A percentile compares a stretch with the other conserved stretches of the same genome.
These are phyloP conservation scores for Gymnorhina tibicen DNA, from an alignment of 2,113 vertebrate species.

Conservation along the genomic window DNA sequence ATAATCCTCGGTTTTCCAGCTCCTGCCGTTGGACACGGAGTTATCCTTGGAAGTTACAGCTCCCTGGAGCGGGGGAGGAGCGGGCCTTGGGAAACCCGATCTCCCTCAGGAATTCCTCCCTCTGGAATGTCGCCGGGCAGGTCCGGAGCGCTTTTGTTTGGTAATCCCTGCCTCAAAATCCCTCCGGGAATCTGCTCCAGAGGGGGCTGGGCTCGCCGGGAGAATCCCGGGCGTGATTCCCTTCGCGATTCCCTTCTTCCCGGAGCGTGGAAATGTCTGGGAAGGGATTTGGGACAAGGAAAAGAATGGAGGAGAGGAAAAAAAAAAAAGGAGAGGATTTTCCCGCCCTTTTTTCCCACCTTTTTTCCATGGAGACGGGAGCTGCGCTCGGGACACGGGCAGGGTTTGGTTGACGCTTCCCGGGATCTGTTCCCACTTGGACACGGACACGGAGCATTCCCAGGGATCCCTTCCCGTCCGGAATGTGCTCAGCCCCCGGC, in stretches of 20 bases:
- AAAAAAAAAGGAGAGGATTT: not conserved
- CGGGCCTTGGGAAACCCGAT: not conserved
- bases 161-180: not conserved
- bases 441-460: not conserved
- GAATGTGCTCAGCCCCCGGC: accelerated
- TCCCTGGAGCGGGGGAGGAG: not conserved
- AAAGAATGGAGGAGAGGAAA: not conserved
- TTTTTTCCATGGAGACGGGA: not conserved
- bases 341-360: not conserved
- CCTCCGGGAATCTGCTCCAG: not conserved
- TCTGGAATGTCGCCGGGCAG: not conserved
- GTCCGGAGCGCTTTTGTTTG: not conserved
- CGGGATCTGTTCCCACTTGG: not conserved
- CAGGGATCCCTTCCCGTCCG: not conserved
- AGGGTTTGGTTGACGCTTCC: accelerated
- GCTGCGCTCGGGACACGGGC: not conserved
- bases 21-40: not conserved
- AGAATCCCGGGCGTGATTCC: not conserved
- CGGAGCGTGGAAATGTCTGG: accelerated
- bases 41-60: not conserved
- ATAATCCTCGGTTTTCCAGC: not conserved
- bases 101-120: not conserved
- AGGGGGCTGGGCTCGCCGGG: not conserved
- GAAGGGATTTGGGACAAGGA: not conserved
- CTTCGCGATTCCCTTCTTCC: too few relatives aligned